phyloP scores from a whole-genome alignment of 1,140 invertebrate genomes.

The Mya arenaria region DNA sequence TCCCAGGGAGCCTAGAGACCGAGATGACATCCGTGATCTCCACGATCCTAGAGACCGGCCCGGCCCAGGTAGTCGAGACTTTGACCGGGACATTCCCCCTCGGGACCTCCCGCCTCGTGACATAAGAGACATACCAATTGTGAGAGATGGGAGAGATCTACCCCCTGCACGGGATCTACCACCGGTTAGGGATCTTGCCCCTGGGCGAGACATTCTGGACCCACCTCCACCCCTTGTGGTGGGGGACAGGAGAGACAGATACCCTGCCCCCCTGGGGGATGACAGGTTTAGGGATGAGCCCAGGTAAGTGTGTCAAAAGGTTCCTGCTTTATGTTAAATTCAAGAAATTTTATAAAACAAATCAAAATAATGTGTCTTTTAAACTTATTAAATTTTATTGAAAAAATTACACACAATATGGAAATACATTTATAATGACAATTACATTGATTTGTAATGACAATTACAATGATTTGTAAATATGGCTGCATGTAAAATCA shows the following conservation, averaged over 20 bases:
- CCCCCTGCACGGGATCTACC: neutral
- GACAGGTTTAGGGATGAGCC: slow-evolving; percentile 39
- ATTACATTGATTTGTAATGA: no score
- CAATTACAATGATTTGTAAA: neutral
- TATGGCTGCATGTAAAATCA: neutral
- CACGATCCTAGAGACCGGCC: neutral
- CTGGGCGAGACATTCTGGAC: slow-evolving; percentile 26
- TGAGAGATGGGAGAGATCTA: neutral
- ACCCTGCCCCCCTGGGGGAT: no score
- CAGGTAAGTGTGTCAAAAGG: slow-evolving; percentile 7
- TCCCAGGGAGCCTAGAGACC: slow-evolving; percentile 9
- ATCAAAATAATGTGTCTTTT: neutral
- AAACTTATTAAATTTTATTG: neutral
- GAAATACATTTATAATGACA: neutral
- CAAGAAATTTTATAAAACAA: neutral
- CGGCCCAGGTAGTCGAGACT: neutral
- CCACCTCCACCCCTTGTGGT: no score
- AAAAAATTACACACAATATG: neutral
- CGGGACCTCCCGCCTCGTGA: neutral
- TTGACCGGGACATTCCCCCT: neutral
- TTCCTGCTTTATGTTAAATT: neutral
- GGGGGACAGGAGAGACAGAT: slow-evolving; percentile 44
- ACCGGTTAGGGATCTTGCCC: neutral
- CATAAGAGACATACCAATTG: neutral
- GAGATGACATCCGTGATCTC: neutral